These are phyloP conservation scores for Lasius fuliginosus DNA, from an alignment of 2,888 invertebrate species.

Conservation along the genomic window DNA sequence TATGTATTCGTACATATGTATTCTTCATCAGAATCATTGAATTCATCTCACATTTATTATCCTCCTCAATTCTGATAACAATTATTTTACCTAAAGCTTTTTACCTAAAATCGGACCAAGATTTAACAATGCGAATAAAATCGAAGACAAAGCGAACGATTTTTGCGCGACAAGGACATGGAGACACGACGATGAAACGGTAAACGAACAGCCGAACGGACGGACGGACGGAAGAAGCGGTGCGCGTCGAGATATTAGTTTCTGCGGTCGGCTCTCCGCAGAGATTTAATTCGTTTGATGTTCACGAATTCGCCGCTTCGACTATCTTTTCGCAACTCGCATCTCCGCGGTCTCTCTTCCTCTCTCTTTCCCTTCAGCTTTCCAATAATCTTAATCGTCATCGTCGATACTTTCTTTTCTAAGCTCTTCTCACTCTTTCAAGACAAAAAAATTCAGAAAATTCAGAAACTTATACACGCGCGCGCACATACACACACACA, in stretches of 20 bases:
- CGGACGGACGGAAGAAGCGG: conserved; percentile 70
- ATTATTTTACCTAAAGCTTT: conserved; percentile 41
- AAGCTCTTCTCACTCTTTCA: conserved; percentile 9
- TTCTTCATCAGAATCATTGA: background rate
- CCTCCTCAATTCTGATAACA: conserved; percentile 25
- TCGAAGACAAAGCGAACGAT: conserved; percentile 53
- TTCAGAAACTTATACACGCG: background rate
- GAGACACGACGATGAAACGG: conserved; percentile 60
- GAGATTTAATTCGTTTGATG: conserved; percentile 86
- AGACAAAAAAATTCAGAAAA: background rate
- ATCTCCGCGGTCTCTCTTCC: conserved; percentile 39
- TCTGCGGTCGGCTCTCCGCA: conserved; percentile 86
- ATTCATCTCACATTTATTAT: background rate
- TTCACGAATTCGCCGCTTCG: conserved; percentile 85
- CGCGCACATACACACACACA: no score
- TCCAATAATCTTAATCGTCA: conserved; percentile 39
- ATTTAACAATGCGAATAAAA: conserved; percentile 48
- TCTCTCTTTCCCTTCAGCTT: conserved; percentile 36
- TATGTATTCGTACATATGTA: background rate
- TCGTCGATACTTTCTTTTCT: background rate
- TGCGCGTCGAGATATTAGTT: conserved; percentile 85
- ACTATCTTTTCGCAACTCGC: conserved; percentile 72
- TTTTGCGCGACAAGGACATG: conserved; percentile 54
- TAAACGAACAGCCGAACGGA: conserved; percentile 25
- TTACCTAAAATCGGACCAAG: conserved; percentile 6